phyloP scores from a whole-genome alignment of 2,113 vertebrate genomes.

The Propithecus coquereli region DNA sequence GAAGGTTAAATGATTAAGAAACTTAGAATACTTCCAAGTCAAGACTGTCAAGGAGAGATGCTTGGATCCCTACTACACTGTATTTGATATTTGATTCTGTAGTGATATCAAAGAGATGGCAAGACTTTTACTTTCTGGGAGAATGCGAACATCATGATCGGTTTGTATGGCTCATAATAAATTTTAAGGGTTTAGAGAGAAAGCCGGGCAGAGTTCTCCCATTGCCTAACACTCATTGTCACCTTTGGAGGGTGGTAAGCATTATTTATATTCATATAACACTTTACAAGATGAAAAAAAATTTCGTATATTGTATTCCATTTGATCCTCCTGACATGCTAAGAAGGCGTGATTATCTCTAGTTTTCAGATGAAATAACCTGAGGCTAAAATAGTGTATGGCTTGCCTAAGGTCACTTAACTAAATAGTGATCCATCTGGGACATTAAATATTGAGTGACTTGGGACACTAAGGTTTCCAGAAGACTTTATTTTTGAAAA shows the following conservation, averaged over 20 bases:
- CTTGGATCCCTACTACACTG: background rate
- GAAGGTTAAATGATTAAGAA: background rate
- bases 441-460: background rate
- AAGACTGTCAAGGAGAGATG: background rate
- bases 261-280: background rate
- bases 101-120: background rate
- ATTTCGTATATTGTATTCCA: background rate
- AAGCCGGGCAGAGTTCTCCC: background rate
- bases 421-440: background rate
- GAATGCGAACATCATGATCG: background rate
- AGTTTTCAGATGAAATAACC: conserved; percentile 14
- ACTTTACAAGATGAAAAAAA: background rate
- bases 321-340: background rate
- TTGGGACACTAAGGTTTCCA: background rate
- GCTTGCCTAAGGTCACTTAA: background rate
- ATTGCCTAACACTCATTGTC: background rate
- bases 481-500: background rate
- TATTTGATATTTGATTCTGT: background rate
- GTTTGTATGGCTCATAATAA: background rate
- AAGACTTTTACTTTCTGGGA: conserved; percentile 20
- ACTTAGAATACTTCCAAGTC: background rate
- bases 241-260: background rate
- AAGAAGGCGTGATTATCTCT: background rate
- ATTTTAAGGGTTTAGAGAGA: background rate
- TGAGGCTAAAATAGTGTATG: background rate